Evolutionary conservation across 2,888 invertebrate species (phyloP), one percentile per base, ranked within the genome.

Genomic region (Ophion slaviceki): DNA sequence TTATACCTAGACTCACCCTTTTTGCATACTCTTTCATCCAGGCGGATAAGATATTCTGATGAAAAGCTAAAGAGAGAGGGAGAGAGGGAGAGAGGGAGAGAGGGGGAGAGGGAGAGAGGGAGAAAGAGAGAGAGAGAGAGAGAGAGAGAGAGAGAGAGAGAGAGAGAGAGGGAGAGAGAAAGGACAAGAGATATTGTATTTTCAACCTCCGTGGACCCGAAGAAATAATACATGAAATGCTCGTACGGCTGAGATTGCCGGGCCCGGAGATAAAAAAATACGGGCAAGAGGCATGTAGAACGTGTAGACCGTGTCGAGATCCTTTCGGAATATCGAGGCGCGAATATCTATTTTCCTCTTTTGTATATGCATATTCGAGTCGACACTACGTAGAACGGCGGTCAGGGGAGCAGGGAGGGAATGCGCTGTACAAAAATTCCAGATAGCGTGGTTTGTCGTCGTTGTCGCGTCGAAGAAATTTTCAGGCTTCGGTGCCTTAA

Each of bases 181-280:
- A 14, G 40, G 57, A 80, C 14, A n/a, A 47, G 17, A 45, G 45
- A 80, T 8, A 32, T 14, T 53, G 68, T 47, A 67, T 61, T 40
- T 82, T 80, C 68, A 77, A 6, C 17, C 74, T 59, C 40, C 47
- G 32, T 68, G 36, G 68, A 68, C 20, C 77, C 74, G 40, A 53
- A 66, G 66, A 78, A 86, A 83, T 80, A 78, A 70, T 86, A 76
- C 74, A 84, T 74, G 36, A 70, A 79, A 70, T 70, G 62, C 67
- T 82, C 62, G 75, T 32, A 66, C 47, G 75, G 32, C 71, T 57
- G 61, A 79, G 61, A 72, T 64, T 77, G 40, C 45, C 6, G 61
- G n/a, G 36, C 36, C 7, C 7, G 45, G 5, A 32, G 47, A 45
- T 24, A 71, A 32, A 67, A 67, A 36, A 17, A 64, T 62, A 71